phyloP scores from a whole-genome alignment of 2,888 invertebrate species.

The Xestoiulus laeticollis region DNA sequence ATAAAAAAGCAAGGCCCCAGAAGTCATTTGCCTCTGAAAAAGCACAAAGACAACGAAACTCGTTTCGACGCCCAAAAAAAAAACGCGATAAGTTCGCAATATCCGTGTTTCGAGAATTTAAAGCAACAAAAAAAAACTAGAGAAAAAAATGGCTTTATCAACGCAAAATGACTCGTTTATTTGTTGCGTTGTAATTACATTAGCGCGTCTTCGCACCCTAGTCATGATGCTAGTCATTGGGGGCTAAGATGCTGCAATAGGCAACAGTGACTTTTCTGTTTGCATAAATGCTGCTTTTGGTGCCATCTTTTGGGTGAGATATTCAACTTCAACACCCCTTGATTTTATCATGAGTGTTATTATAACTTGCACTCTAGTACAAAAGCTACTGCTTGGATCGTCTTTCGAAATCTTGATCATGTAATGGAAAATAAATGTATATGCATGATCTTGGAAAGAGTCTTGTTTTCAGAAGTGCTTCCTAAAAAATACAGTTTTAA shows the following conservation, averaged over 20 bases:
- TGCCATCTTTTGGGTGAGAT: not conserved
- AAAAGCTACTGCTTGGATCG: no score
- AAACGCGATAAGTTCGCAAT: constrained; percentile 12
- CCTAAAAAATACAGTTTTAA: no score
- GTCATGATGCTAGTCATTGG: not conserved
- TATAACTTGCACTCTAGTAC: no score
- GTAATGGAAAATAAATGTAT: no score
- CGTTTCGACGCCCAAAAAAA: not conserved
- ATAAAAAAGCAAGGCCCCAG: not conserved
- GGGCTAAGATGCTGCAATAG: not conserved
- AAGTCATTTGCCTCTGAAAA: constrained; percentile 18
- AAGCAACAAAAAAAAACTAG: not conserved
- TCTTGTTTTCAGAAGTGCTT: no score
- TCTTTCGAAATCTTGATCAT: no score
- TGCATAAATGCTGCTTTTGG: not conserved
- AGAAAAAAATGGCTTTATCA: not conserved
- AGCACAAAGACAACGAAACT: not conserved
- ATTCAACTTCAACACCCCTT: not conserved
- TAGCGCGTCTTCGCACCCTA: not conserved
- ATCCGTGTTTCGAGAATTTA: not conserved
- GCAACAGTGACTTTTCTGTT: not conserved
- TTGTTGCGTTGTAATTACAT: not conserved
- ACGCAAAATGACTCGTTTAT: constrained; percentile 37
- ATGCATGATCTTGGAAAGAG: no score
- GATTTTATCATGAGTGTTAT: no score